Percentiles rank a stretch among this genome's conserved stretches.
Evolutionary conservation across 2,888 invertebrate genomes (phyloP).

Genomic region (Girardia tigrina): DNA sequence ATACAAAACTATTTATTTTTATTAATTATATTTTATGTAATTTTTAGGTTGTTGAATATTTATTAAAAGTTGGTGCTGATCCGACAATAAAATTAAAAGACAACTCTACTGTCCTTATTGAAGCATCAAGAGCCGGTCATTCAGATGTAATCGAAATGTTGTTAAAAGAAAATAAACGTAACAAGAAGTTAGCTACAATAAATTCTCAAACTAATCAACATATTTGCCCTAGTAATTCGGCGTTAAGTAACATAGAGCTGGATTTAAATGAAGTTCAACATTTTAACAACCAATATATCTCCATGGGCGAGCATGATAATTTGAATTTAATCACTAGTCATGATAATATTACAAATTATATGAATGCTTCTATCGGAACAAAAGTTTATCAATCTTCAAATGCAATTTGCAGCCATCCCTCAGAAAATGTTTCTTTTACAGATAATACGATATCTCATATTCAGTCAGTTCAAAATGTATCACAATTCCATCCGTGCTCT

Average conservation of each 20-base stretch:
- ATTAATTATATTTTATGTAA: too few species aligned
- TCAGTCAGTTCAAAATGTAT: not conserved
- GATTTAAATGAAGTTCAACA: not conserved
- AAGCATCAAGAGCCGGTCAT: constrained; percentile 93
- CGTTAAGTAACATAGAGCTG: not conserved
- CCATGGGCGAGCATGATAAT: not conserved
- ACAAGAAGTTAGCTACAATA: not conserved
- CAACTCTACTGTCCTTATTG: constrained; percentile 92
- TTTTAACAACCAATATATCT: not conserved
- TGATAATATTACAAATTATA: not conserved
- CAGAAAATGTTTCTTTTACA: not conserved
- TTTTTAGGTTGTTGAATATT: constrained; percentile 30
- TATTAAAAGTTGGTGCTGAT: constrained; percentile 65
- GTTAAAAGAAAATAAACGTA: constrained; percentile 50
- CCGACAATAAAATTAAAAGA: constrained; percentile 92
- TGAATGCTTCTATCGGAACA: not conserved
- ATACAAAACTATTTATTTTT: too few species aligned
- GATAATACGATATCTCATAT: not conserved
- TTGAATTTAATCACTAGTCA: not conserved
- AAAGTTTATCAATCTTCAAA: not conserved
- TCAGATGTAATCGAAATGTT: constrained; percentile 82
- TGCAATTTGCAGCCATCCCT: not conserved
- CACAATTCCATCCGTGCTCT: constrained; percentile 14
- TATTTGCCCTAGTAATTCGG: not conserved
- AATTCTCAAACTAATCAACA: not conserved